Evolutionary conservation across 1,140 invertebrate species (phyloP), one percentile per base, ranked within the genome.

Genomic region (Copidosoma floridanum): DNA sequence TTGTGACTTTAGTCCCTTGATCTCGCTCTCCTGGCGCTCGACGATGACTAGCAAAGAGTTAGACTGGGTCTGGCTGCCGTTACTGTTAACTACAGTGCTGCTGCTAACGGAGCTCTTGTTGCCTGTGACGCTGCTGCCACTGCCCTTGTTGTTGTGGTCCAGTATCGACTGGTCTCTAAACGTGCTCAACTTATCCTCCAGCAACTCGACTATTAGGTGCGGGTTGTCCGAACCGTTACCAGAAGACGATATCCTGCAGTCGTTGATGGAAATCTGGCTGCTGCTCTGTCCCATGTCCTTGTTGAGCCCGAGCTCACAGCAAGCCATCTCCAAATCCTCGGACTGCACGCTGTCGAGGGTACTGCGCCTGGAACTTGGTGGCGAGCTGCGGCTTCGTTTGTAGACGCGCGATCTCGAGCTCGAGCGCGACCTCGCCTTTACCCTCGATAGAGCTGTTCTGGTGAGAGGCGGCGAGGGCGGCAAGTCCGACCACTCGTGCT

Each of bases 391-490:
- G 68, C 86, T 87, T 26, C 86, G 72, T 68, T 87, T 87, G 61
- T 82, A 84, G 2, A 83, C 75, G 10, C 82, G 65, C 3, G 82
- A 79, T 52, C 80, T 76, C 0, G 81, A 81, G 68, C 73, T 81
- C 65, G 77, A 76, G 65, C 89, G 84, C 18, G 88, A 86, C 66
- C 88, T 84, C 59, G 89, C 89, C 80, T 92, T 92, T 1, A 91
- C 89, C 71, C 88, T 83, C 1, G 89, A 87, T 29, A 93, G 82
- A 1, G 88, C 85, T 2, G 87, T 89, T 55, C 88, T 82, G 53
- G 84, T 85, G 2, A 88, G 75, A 10, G 88, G 85, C 0, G 91
- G 90, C 2, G 91, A 92, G 1, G 90, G 88, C 2, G 90, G 89
- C 20, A 89, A 81, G 53, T 79, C 76, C 0, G 75, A 77, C 76